Base-by-base conservation (phyloP, 2,888 invertebrate species). In the Quadriops clusia region DNA sequence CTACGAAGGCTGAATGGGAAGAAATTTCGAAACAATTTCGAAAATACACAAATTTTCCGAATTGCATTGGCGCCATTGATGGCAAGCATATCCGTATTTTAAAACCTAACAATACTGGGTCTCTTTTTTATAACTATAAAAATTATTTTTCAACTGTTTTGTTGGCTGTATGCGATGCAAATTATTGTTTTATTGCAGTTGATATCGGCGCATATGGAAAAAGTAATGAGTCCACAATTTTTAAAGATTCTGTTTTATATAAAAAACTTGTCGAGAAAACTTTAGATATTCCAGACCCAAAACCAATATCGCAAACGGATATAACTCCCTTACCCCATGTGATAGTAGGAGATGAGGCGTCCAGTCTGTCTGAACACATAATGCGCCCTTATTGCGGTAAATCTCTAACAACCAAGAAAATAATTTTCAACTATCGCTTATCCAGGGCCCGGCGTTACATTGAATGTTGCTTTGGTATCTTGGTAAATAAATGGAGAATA, bases 391-490 rank as follows among this genome's bases (percentile, higher is more conserved):
- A 32, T 14, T 5, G 20, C 7, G 31, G 34, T 7, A 34, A 32
- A 7, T 7, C 15, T 17, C 17, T 24, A 33, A 27, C 22, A 16
- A 15, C 30, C 5, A 32, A 29, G 20, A 38, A 44, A 40, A 25
- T 30, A 30, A 37, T 44, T 27, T 47, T 44, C 34, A 48, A 51
- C 30, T 43, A 46, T 24, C 28, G 44, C 28, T 34, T 44, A 27
- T 36, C 28, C 7, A 10, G 40, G 27, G 44, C 43, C 28, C 24
- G 47, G 39, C 37, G 46, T 20, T 38, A 31, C 13, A 40, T 46
- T 9, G 45, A 49, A 33, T 45, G 45, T 33, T 28, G 39, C 18
- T 51, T 51, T 40, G 51, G 46, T 23, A 48, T 50, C 33, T 31
- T 49, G 20, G 38, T 46, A 34, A 50, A 47, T 37, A 51, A 43